Evolutionary conservation across 1,140 invertebrate species (phyloP).

Genomic region (Drosophila melanica): DNA sequence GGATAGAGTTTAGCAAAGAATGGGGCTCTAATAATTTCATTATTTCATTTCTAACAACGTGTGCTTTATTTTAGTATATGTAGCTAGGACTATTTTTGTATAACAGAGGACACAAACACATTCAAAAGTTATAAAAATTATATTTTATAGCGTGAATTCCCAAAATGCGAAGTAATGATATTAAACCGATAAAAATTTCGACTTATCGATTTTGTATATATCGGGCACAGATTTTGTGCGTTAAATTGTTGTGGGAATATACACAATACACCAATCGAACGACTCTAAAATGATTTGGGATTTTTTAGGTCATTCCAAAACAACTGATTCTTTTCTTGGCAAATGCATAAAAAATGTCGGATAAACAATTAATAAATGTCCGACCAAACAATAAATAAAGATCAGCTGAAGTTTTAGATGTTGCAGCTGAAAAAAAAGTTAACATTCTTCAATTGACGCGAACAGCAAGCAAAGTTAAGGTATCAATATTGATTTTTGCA

Average conservation of each 20-base stretch:
- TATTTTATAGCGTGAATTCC: no score
- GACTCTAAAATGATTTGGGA: conserved; percentile 1
- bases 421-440: conserved; percentile 6
- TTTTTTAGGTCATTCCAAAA: conserved; percentile 10
- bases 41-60: no score
- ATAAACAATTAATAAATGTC: conserved; percentile 36
- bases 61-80: no score
- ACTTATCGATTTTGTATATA: background rate
- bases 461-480: conserved; percentile 14
- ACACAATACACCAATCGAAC: background rate
- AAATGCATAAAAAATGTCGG: conserved; percentile 41
- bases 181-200: background rate
- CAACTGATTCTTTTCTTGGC: conserved; percentile 27
- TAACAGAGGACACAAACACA: no score
- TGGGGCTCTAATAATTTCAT: no score
- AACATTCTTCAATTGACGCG: background rate
- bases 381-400: conserved; percentile 14
- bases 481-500: conserved; percentile 37
- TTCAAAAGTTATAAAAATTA: no score
- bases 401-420: background rate
- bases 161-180: no score
- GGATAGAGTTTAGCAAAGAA: no score
- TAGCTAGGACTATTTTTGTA: no score
- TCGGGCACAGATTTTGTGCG: background rate
- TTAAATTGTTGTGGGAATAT: conserved; percentile 3